Percentiles rank a stretch among this genome's conserved stretches.
Evolutionary conservation across 2,888 invertebrate species (phyloP).

Genomic region (Lycophotia porphyrea): DNA sequence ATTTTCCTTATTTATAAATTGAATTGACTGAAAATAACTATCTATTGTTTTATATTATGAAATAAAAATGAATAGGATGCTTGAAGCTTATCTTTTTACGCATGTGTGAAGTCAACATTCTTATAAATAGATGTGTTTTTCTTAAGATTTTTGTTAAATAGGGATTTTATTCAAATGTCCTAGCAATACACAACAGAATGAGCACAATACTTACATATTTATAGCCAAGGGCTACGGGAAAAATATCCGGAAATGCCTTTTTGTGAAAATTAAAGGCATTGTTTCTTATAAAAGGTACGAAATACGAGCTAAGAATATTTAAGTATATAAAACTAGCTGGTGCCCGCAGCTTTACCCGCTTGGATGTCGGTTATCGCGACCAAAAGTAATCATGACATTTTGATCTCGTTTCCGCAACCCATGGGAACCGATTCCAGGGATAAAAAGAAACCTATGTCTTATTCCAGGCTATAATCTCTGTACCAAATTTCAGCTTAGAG

Average conservation of each 20-base stretch:
- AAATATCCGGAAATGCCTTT: conserved; percentile 36
- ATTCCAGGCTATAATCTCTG: too few relatives aligned
- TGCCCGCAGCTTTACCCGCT: too few relatives aligned
- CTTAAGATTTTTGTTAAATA: background rate
- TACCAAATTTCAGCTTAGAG: too few relatives aligned
- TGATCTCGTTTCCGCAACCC: too few relatives aligned
- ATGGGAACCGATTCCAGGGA: too few relatives aligned
- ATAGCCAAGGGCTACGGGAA: conserved; percentile 22
- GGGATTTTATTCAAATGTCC: background rate
- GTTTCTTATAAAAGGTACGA: conserved; percentile 52
- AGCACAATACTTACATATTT: conserved; percentile 24
- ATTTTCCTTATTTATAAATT: background rate
- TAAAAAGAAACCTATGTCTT: too few relatives aligned
- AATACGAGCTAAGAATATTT: conserved; percentile 55
- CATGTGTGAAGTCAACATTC: background rate
- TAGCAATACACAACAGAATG: conserved; percentile 18
- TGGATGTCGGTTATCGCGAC: too few relatives aligned
- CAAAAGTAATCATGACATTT: too few relatives aligned
- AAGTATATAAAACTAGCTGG: conserved; percentile 49
- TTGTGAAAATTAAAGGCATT: conserved; percentile 48
- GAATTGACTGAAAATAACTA: background rate
- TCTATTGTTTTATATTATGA: too few relatives aligned
- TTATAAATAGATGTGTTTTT: background rate
- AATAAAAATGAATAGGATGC: too few relatives aligned
- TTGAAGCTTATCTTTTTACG: background rate